Evolutionary conservation across 2,113 vertebrate species (phyloP).

Genomic region (Epinephelus lanceolatus): DNA sequence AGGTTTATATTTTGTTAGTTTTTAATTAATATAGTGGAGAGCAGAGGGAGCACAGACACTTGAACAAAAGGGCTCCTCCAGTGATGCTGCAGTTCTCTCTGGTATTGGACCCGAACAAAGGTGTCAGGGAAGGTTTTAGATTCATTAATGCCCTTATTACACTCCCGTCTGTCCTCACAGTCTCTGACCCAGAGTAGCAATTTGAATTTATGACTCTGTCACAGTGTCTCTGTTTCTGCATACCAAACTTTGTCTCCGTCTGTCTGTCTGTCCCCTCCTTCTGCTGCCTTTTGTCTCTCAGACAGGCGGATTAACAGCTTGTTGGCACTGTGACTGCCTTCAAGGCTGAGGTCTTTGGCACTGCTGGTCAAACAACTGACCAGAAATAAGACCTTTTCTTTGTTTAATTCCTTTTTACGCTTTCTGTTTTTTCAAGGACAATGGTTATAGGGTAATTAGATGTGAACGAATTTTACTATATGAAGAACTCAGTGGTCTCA

Average conservation of each 20-base stretch:
- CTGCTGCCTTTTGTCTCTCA: slow-evolving; percentile 12
- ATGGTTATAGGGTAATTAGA: neutral
- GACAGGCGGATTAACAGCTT: slow-evolving; percentile 32
- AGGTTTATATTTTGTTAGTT: neutral
- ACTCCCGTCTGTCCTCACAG: neutral
- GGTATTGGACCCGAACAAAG: neutral
- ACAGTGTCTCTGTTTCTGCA: slow-evolving; percentile 3
- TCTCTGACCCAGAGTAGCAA: neutral
- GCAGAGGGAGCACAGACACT: neutral
- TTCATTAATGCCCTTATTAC: slow-evolving; percentile 13
- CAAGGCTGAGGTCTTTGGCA: neutral
- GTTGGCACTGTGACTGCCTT: slow-evolving; percentile 31
- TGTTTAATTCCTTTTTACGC: neutral
- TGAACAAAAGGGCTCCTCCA: slow-evolving; percentile 5
- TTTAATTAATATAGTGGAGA: slow-evolving; percentile 1
- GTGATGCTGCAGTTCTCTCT: neutral
- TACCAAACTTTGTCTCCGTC: neutral
- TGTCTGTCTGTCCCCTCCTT: neutral
- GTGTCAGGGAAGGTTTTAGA: slow-evolving; percentile 14
- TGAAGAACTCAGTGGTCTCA: neutral
- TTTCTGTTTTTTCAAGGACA: neutral
- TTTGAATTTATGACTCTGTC: neutral
- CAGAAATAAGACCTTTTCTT: neutral
- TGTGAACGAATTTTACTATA: neutral
- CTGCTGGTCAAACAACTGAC: neutral